phyloP scores from a whole-genome alignment of 2,113 vertebrate genomes.

The Epinephelus fuscoguttatus region DNA sequence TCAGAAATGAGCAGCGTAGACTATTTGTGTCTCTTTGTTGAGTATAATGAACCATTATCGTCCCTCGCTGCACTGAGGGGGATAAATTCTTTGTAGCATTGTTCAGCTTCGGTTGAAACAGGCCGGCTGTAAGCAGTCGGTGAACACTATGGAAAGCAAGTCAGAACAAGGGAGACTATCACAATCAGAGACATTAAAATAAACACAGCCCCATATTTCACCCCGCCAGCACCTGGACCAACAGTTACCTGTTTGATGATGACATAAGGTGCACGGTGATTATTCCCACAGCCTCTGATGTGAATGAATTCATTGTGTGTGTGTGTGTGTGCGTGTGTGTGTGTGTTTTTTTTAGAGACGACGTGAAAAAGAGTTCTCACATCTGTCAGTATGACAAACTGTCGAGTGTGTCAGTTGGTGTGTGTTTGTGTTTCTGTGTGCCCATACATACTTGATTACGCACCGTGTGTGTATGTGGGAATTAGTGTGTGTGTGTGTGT shows the following conservation, averaged over 20 bases:
- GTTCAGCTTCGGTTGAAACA: slow-evolving; percentile 59
- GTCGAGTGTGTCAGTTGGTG: slow-evolving; percentile 28
- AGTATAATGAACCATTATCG: slow-evolving; percentile 44
- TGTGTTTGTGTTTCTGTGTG: slow-evolving; percentile 27
- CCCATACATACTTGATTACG: neutral
- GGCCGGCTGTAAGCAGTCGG: slow-evolving; percentile 54
- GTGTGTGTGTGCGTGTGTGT: neutral
- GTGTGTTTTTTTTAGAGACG: slow-evolving; percentile 5
- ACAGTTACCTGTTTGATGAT: slow-evolving; percentile 70
- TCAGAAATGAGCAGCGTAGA: slow-evolving; percentile 14
- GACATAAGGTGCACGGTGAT: slow-evolving; percentile 57
- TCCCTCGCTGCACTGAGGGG: slow-evolving; percentile 29
- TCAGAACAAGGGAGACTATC: slow-evolving; percentile 67
- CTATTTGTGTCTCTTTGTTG: slow-evolving; percentile 70
- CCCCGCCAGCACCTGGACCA: slow-evolving; percentile 67
- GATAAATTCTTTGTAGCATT: slow-evolving; percentile 49
- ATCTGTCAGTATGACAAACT: slow-evolving; percentile 63
- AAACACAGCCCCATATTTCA: slow-evolving; percentile 58
- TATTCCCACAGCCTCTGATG: slow-evolving; percentile 51
- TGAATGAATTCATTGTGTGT: slow-evolving; percentile 71
- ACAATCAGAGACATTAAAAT: slow-evolving; percentile 66
- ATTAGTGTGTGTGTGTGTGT: neutral
- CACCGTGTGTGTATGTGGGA: neutral
- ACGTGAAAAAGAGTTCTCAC: slow-evolving; percentile 61
- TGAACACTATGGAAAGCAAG: slow-evolving; percentile 68